These are phyloP conservation scores for Dromaius novaehollandiae DNA, from an alignment of 2,113 vertebrate species.

Conservation along the genomic window DNA sequence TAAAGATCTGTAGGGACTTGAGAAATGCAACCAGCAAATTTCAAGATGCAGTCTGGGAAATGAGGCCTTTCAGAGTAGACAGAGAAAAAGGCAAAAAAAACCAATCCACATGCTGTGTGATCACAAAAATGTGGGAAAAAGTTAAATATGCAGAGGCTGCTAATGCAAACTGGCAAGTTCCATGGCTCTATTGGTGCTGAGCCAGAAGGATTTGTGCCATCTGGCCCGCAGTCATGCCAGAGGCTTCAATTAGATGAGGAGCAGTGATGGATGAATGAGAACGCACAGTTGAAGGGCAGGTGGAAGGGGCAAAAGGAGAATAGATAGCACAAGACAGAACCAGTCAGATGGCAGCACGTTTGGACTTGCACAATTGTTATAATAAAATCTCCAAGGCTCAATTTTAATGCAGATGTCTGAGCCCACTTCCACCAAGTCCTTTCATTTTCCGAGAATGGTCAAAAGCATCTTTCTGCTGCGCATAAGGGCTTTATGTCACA, in stretches of 20 bases:
- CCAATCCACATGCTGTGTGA: neutral
- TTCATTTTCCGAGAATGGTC: neutral
- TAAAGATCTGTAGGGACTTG: neutral
- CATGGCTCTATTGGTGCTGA: neutral
- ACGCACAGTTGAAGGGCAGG: neutral
- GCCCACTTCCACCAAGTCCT: neutral
- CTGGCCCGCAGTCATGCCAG: neutral
- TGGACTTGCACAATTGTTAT: neutral
- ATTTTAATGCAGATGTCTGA: neutral
- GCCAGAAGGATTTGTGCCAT: slow-evolving; percentile 16
- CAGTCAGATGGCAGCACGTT: neutral
- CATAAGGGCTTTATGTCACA: neutral
- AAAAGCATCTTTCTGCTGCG: neutral
- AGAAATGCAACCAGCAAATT: neutral
- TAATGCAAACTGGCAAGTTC: neutral
- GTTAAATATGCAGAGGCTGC: neutral
- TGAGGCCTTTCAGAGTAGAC: neutral
- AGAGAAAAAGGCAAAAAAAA: neutral
- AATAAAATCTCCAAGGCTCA: neutral
- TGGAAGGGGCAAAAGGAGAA: neutral
- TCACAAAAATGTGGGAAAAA: neutral
- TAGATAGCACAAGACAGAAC: neutral
- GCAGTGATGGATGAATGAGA: neutral
- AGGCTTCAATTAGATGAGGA: neutral
- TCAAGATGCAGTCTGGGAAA: neutral